phyloP scores from a whole-genome alignment of 2,797 vertebrate genomes.

The Phrynocephalus guinanensis region DNA sequence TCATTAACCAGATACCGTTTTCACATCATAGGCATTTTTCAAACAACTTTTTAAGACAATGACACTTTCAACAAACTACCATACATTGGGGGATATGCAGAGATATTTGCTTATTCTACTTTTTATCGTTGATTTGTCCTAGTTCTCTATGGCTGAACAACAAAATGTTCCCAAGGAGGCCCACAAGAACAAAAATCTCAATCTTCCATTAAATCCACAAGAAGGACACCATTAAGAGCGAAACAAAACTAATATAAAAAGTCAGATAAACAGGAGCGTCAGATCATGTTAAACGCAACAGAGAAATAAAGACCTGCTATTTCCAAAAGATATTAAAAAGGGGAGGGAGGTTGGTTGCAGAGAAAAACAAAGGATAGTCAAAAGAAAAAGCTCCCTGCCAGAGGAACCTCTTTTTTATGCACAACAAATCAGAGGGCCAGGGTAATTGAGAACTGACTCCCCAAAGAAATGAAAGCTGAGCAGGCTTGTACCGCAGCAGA shows the following conservation, averaged over 20 bases:
- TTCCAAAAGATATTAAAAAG: not conserved
- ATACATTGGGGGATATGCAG: no score
- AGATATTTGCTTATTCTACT: no score
- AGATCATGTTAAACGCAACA: not conserved
- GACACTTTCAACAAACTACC: no score
- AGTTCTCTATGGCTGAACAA: not conserved
- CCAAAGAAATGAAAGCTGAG: not conserved
- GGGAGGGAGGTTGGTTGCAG: not conserved
- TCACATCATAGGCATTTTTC: not conserved
- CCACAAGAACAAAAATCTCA: not conserved
- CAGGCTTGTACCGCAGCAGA: not conserved
- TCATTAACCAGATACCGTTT: not conserved
- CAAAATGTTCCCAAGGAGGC: no score
- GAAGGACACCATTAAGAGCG: not conserved
- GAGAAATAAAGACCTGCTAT: no score
- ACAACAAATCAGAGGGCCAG: not conserved
- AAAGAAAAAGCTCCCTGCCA: not conserved
- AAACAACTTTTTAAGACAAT: not conserved
- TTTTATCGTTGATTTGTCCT: not conserved
- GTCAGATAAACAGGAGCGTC: not conserved
- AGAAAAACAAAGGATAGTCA: not conserved
- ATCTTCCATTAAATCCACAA: not conserved
- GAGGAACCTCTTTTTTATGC: not conserved
- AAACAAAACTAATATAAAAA: not conserved
- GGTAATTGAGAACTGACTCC: not conserved